Base-by-base conservation (phyloP, 2,888 invertebrate species). In the Sesia apiformis region DNA sequence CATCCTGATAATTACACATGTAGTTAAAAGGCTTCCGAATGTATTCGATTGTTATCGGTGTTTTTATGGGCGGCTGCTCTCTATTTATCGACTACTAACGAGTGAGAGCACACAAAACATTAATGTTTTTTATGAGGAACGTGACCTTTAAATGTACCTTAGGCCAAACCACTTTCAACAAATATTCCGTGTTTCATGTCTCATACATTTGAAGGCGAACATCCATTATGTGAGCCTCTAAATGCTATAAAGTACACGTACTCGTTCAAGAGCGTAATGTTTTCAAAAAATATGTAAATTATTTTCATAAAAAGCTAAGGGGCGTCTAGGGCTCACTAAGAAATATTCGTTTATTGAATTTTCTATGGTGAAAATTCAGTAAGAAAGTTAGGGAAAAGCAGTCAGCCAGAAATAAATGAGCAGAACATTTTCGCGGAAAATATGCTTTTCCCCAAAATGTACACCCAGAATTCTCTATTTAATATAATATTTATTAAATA, bases 1-100 rank as follows among this genome's bases (percentile, higher is more conserved):
- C 50, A 49, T 40, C 23, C n/a, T 4, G 43, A 53, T 52, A 51
- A 51, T 55, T 53, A 55, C 50, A 40, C 41, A 49, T 38, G 51
- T 43, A 5, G 49, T 42, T 52, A 40, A 52, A 55, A 53, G 57
- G 56, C 49, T 52, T 56, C 55, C 4, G 23, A 57, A 53, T 51
- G 46, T 50, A 41, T 52, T 55, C 42, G 40, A 46, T 42, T 23
- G 42, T 52, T 52, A 51, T 56, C 40, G 41, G 41, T 46, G 39
- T 40, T 23, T 53, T 52, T 39, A 54, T 52, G 52, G 42, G 38
- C 41, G 39, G 23, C 23, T n/a, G n/a, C n/a, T n/a, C n/a, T 23
- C 23, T 23, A 23, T 23, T 23, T n/a, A n/a, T n/a, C n/a, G 23
- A 23, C 23, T 23, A 23, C 23, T 23, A 23, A 23, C 23, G 23